phyloP scores from a whole-genome alignment of 2,888 invertebrate genomes.

The Laspeyria flexula region DNA sequence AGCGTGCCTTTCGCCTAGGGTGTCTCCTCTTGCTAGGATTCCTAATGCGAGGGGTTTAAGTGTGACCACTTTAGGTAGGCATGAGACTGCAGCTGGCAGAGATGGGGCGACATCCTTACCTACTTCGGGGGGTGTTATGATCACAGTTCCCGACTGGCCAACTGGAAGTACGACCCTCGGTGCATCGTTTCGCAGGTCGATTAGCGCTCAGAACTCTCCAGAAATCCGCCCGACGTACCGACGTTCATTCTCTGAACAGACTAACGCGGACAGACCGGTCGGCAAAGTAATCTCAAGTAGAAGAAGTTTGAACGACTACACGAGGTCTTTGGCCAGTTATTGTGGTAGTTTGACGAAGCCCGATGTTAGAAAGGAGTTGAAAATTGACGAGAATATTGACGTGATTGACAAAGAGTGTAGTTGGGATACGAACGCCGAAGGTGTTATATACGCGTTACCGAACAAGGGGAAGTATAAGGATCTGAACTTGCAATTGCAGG shows the following conservation, averaged over 20 bases:
- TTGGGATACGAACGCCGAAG: conserved; percentile 85
- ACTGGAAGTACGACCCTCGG: conserved; percentile 65
- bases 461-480: conserved; percentile 84
- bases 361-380: conserved; percentile 56
- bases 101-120: conserved; percentile 79
- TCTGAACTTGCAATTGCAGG: conserved; percentile 78
- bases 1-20: conserved; percentile 90
- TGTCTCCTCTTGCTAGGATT: conserved; percentile 68
- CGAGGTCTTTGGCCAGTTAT: conserved; percentile 72
- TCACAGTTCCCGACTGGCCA: conserved; percentile 88
- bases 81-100: conserved; percentile 63
- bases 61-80: conserved; percentile 78
- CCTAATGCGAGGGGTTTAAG: conserved; percentile 76
- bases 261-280: conserved; percentile 67
- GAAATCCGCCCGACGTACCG: conserved; percentile 80
- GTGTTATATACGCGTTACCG: conserved; percentile 81
- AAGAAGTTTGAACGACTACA: conserved; percentile 79
- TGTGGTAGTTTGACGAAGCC: conserved; percentile 64
- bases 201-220: conserved; percentile 78
- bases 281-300: conserved; percentile 82
- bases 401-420: conserved; percentile 86
- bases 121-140: conserved; percentile 86
- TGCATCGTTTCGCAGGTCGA: conserved; percentile 68
- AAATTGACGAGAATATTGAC: conserved; percentile 76
- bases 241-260: conserved; percentile 80